Base-by-base conservation (phyloP, 2,113 vertebrate genomes). In the Carassius auratus region DNA sequence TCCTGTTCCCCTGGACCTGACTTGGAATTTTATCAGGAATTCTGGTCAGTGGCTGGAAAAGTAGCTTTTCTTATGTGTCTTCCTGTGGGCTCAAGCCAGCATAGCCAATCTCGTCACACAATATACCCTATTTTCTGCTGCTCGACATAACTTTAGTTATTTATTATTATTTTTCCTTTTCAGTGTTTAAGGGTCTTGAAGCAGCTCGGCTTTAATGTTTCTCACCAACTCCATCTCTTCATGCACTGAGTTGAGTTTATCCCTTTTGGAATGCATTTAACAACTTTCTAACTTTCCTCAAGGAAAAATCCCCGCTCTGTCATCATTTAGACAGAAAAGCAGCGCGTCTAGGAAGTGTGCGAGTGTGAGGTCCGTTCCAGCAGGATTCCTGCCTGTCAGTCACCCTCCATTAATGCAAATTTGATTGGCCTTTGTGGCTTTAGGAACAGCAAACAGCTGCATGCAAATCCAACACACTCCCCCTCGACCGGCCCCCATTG, bases 381-480 rank as follows among this genome's bases (percentile, higher is more conserved):
- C 74, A 75, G 45, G 76, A 71, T 69, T 74, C 81, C 90, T 90
- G 96, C 95, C 94, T 96, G 95, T 96, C 38, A 95, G 93, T 96
- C 42, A 95, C 93, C 94, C 91, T 92, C 93, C 92, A 94, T 96
- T 97, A 97, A 95, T 91, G 90, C 92, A 93, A 93, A 93, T 96
- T 94, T 95, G 95, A 96, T 96, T 96, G 95, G 95, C 93, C 95
- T 97, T 97, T 97, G 96, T 94, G 94, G 91, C 96, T 95, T 95
- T 96, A 95, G 96, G 96, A 96, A 96, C 90, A 94, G 95, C 96
- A 96, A 98, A 97, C 97, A 97, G 96, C 96, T 96, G 96, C 96
- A 97, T 96, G 96, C 96, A 97, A 97, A 97, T 96, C 94, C 95
- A 71, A 1, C 68, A 82, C 76, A 78, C 68, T 81, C 71, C 77